Base-by-base conservation (phyloP, 2,888 invertebrate genomes). In the Aphodius sticticus region DNA sequence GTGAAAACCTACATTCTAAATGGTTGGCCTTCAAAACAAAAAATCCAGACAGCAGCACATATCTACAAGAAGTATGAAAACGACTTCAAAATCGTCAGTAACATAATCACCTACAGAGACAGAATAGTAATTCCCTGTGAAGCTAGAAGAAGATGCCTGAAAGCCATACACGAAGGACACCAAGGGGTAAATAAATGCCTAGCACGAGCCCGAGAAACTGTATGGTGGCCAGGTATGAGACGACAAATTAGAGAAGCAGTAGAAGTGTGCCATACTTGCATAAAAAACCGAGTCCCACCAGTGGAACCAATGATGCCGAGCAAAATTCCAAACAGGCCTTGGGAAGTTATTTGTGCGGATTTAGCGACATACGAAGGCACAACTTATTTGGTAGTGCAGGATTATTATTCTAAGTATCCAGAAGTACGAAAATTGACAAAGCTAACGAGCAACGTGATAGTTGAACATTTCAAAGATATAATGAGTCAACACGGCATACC, bases 401-500 rank as follows among this genome's bases (percentile, higher is more conserved):
- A 80, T 70, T 80, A 78, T 26, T 80, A 75, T 69, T 76, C 78
- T 6, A 76, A 80, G 69, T 80, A 53, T 35, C 70, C 76, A 26
- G 78, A 80, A 38, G 9, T 78, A 6, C 36, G 16, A n/a, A 76
- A 76, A 76, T 26, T 80, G 53, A 69, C 37, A 7, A 36, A 16
- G 5, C 78, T 76, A 2, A 78, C 70, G n/a, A 69, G 78, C 36
- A 70, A 70, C 15, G 38, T 36, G 6, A 70, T 80, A 16, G 75
- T 78, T 16, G n/a, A 77, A 36, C 12, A n/a, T 16, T 16, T 78
- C 14, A 80, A 80, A 69, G 53, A 76, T 16, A 76, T 78, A 16
- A 69, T 78, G 15, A 9, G 69, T 2, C 53, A 70, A 53, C 79
- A 82, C 35, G 81, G 80, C 5, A 82, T 78, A 12, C 82, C 80